A percentile compares a stretch with the other conserved stretches of the same genome.
These are phyloP conservation scores for Enteromius treurensis DNA, from an alignment of 2,797 vertebrate genomes.

Conservation along the genomic window DNA sequence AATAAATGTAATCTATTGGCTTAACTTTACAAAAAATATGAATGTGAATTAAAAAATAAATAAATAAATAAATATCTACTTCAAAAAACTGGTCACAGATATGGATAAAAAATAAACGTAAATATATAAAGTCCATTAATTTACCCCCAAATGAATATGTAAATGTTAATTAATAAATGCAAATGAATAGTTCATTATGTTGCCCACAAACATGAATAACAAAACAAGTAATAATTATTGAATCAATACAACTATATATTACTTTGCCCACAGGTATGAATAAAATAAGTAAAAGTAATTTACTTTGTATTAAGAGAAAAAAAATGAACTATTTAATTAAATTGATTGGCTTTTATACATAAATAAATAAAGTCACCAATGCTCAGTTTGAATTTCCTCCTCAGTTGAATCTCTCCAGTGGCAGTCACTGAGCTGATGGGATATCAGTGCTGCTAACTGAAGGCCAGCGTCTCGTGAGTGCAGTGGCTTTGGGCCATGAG, in stretches of 20 bases:
- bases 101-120: neutral
- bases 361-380: neutral
- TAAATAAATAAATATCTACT: neutral
- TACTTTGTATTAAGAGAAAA: neutral
- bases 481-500: slow-evolving; percentile 16
- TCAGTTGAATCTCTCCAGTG: neutral
- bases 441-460: slow-evolving; percentile 27
- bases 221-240: neutral
- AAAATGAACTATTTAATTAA: neutral
- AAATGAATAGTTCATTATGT: neutral
- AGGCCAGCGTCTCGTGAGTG: slow-evolving; percentile 20
- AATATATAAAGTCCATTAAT: neutral
- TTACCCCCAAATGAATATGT: neutral
- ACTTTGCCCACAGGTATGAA: neutral
- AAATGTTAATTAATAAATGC: neutral
- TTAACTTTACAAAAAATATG: neutral
- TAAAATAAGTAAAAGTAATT: neutral
- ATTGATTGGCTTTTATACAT: neutral
- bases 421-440: neutral
- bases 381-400: neutral
- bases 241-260: neutral
- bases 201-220: neutral
- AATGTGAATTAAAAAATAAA: neutral
- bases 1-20: no score
- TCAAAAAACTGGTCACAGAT: neutral